These are phyloP conservation scores for Zygogramma bicolorata DNA, from an alignment of 2,888 invertebrate genomes.

Conservation along the genomic window DNA sequence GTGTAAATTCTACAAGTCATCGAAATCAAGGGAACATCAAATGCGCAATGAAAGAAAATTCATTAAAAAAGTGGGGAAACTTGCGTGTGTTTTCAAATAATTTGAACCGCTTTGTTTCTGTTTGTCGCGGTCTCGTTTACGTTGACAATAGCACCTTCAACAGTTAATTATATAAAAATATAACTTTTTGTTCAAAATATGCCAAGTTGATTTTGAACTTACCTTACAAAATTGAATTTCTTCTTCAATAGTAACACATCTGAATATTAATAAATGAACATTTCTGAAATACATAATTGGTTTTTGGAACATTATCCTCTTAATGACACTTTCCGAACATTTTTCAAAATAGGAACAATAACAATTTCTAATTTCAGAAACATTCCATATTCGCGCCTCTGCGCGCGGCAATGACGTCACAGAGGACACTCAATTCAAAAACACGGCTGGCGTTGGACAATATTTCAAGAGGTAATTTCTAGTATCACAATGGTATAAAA, in stretches of 20 bases:
- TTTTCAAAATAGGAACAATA: slow-evolving; percentile 6
- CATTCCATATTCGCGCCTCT: slow-evolving; percentile 12
- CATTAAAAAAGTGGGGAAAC: slow-evolving; percentile 39
- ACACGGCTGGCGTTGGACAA: neutral
- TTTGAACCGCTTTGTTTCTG: slow-evolving; percentile 35
- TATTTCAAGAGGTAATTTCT: neutral
- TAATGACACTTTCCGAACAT: slow-evolving; percentile 8
- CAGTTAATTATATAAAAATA: neutral
- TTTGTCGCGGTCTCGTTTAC: slow-evolving; percentile 24
- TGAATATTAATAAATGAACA: neutral
- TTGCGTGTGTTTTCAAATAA: slow-evolving; percentile 35
- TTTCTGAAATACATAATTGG: neutral
- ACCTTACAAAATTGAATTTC: slow-evolving; percentile 10
- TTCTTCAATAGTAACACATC: neutral
- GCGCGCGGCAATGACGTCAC: neutral
- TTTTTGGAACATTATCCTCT: neutral
- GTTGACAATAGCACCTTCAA: neutral
- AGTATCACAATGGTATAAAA: no score
- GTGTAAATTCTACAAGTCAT: slow-evolving; percentile 33
- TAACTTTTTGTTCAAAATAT: neutral
- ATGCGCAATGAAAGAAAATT: slow-evolving; percentile 41
- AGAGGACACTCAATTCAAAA: neutral
- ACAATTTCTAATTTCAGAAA: slow-evolving; percentile 11
- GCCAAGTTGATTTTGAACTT: neutral
- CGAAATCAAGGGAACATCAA: slow-evolving; percentile 36